Conservation (phyloP, 2,797 vertebrate species). For the Chaenodraco wilsoni region DNA sequence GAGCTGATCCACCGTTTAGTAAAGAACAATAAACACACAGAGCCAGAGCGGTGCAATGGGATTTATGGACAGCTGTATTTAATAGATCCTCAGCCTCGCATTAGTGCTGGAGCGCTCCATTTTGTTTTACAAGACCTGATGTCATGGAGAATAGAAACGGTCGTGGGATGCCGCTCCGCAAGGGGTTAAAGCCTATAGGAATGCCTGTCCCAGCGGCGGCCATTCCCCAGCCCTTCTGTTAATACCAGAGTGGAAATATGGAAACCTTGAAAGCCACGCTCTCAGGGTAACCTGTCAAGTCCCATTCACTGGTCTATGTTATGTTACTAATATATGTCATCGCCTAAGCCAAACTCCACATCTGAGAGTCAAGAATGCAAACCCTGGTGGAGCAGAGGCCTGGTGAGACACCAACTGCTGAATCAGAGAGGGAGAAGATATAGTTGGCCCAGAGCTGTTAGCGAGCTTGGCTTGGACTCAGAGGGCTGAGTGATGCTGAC, state of each 20-base stretch:
- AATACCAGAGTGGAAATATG: conserved; percentile 81
- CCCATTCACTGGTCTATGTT: conserved; percentile 82
- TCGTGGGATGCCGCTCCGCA: conserved; percentile 42
- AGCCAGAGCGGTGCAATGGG: conserved; percentile 46
- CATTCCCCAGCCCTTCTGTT: conserved; percentile 65
- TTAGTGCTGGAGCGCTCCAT: conserved; percentile 52
- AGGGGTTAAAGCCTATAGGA: conserved; percentile 72
- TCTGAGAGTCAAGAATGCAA: conserved; percentile 82
- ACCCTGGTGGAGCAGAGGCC: conserved; percentile 73
- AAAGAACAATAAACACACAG: conserved; percentile 79
- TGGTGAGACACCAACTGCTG: conserved; percentile 80
- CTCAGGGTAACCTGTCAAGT: conserved; percentile 84
- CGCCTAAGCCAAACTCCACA: conserved; percentile 82
- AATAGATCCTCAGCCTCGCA: conserved; percentile 67
- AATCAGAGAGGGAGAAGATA: conserved; percentile 67
- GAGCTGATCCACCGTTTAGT: conserved; percentile 71
- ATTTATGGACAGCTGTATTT: conserved; percentile 80
- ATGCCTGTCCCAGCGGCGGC: conserved; percentile 68
- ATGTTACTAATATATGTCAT: conserved; percentile 85
- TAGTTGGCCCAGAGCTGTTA: conserved; percentile 70
- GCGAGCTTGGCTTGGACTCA: conserved; percentile 64
- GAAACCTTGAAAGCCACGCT: conserved; percentile 83
- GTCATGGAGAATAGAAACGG: conserved; percentile 60
- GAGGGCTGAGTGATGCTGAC: conserved; percentile 74
- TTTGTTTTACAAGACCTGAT: conserved; percentile 77